Percentiles rank a stretch among this genome's conserved stretches.
phyloP scores from a whole-genome alignment of 53 echinoderm and acorn worm genomes.

The Holothuria leucospilota region DNA sequence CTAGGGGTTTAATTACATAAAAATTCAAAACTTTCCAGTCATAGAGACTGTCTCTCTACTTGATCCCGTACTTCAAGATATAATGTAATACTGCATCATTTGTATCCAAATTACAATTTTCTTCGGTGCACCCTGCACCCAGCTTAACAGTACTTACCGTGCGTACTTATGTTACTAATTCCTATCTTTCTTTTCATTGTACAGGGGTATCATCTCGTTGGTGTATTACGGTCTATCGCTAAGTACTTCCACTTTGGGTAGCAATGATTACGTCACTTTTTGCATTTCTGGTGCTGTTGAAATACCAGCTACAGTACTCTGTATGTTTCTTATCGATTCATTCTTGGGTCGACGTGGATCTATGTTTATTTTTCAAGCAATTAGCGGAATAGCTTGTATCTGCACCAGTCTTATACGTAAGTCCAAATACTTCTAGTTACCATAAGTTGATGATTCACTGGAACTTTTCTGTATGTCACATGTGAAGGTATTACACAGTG shows the following conservation, averaged over 20 bases:
- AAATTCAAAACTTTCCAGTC: no score
- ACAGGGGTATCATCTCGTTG: neutral
- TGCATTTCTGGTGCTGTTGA: constrained; percentile 25
- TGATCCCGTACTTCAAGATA: no score
- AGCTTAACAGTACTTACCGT: no score
- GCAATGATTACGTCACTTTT: constrained; percentile 7
- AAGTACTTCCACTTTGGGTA: neutral
- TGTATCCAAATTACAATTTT: no score
- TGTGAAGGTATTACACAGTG: no score
- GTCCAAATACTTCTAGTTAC: neutral
- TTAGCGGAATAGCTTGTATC: neutral
- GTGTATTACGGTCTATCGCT: constrained; percentile 14
- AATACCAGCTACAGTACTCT: neutral
- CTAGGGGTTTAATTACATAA: no score
- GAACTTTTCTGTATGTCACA: no score
- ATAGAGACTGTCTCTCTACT: no score
- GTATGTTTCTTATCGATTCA: neutral
- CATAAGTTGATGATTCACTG: no score
- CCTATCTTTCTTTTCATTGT: neutral
- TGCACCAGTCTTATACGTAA: neutral
- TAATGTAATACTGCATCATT: no score
- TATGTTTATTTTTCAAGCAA: neutral
- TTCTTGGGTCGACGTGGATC: neutral
- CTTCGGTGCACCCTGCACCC: no score
- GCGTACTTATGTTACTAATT: no score